Conservation (phyloP, 2,113 vertebrate species). For the Nymphicus hollandicus region DNA sequence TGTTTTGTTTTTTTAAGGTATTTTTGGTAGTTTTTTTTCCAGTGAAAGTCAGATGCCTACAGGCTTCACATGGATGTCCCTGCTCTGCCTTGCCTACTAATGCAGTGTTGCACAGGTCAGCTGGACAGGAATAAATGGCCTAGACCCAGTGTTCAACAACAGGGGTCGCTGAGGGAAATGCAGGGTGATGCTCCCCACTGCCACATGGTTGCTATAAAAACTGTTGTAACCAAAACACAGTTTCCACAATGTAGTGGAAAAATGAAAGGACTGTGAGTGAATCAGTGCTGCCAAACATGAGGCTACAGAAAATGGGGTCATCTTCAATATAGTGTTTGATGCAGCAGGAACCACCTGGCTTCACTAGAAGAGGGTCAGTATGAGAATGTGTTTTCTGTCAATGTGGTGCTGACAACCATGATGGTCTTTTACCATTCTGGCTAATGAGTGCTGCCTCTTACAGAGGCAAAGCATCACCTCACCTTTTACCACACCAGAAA, state of each 20-base stretch:
- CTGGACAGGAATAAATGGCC: background rate
- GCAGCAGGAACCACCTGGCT: background rate
- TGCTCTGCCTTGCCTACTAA: background rate
- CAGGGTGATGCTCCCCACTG: background rate
- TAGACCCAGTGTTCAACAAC: rapidly evolving
- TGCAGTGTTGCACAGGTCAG: background rate
- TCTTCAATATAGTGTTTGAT: background rate
- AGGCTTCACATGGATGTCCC: background rate
- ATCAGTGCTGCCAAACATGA: background rate
- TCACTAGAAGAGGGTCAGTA: background rate
- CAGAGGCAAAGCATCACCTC: background rate
- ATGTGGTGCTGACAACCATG: rapidly evolving
- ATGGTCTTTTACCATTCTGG: background rate
- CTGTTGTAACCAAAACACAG: background rate
- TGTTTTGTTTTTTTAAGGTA: background rate
- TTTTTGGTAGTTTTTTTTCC: no score
- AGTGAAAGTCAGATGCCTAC: background rate
- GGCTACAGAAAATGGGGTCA: background rate
- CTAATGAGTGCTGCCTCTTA: background rate
- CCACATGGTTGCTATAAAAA: background rate
- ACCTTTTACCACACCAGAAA: background rate
- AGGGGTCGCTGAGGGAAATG: background rate
- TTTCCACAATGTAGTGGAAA: background rate
- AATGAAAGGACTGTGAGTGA: background rate
- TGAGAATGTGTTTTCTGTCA: background rate